A percentile compares a stretch with the other conserved stretches of the same genome.
Conservation (phyloP, 2,113 vertebrate genomes). For the Xenopus borealis region DNA sequence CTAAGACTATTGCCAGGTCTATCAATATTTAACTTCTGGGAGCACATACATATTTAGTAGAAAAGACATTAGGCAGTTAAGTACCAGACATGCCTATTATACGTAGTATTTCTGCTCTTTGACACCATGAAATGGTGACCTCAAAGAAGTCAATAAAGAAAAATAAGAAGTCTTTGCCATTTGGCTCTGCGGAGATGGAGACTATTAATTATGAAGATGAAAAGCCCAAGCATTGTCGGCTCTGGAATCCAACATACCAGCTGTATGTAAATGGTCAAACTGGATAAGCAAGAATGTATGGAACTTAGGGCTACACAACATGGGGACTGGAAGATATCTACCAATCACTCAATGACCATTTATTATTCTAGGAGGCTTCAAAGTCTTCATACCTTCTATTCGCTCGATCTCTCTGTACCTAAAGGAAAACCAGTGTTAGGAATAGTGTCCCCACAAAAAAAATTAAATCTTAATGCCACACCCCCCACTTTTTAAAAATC, state of each 20-base stretch:
- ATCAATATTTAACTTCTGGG: too few species aligned
- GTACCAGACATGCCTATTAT: too few species aligned
- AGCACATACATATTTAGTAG: too few species aligned
- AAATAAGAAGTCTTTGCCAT: not conserved
- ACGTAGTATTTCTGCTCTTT: too few species aligned
- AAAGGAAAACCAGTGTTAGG: not conserved
- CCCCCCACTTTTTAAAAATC: too few species aligned
- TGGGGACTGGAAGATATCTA: not conserved
- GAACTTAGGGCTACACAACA: conserved; percentile 3
- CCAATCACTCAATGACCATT: conserved; percentile 15
- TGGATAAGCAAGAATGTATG: conserved; percentile 19
- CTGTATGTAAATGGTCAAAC: conserved; percentile 3
- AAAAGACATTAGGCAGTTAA: too few species aligned
- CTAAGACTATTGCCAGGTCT: too few species aligned
- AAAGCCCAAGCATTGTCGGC: not conserved
- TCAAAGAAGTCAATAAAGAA: not conserved
- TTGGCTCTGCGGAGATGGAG: not conserved
- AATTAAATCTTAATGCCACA: too few species aligned
- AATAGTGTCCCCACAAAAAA: too few species aligned
- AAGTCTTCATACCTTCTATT: conserved; percentile 7
- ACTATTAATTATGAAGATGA: conserved; percentile 19
- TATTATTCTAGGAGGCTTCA: conserved; percentile 16
- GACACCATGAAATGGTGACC: not conserved
- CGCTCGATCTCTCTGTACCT: not conserved
- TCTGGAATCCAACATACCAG: conserved; percentile 22